These are phyloP conservation scores for Mantis religiosa DNA, from an alignment of 2,888 invertebrate species.

Conservation along the genomic window DNA sequence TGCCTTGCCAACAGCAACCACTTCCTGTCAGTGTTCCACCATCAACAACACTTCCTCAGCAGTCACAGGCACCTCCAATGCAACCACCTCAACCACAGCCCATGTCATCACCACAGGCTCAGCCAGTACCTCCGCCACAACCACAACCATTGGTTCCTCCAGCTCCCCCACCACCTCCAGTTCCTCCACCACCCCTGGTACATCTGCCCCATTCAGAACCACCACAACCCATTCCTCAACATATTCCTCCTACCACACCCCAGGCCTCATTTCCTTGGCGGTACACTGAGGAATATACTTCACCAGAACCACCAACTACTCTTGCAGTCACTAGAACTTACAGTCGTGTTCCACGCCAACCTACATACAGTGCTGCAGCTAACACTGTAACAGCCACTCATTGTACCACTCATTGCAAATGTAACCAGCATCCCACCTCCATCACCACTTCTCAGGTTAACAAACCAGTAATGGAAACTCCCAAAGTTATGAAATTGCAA, in stretches of 20 bases:
- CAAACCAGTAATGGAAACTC: not conserved
- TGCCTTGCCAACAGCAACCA: not conserved
- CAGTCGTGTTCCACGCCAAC: not conserved
- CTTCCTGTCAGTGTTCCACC: conserved; percentile 14
- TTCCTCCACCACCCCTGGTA: not conserved
- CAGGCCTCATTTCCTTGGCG: not conserved
- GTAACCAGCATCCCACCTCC: not conserved
- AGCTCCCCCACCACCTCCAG: not conserved
- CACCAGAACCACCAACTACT: not conserved
- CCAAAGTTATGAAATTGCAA: not conserved
- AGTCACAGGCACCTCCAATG: not conserved
- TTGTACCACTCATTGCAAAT: not conserved
- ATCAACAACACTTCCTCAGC: not conserved
- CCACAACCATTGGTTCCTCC: not conserved
- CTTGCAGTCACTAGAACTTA: not conserved
- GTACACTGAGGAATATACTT: not conserved
- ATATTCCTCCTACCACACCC: not conserved
- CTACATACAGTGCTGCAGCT: not conserved
- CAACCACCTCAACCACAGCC: not conserved
- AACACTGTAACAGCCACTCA: not conserved
- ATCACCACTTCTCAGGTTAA: not conserved
- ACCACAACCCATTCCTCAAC: not conserved
- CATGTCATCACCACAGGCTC: not conserved
- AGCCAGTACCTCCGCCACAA: not conserved
- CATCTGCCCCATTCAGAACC: not conserved